Evolutionary conservation across 2,888 invertebrate species (phyloP).

Genomic region (Lepidocyrtinus sp.): DNA sequence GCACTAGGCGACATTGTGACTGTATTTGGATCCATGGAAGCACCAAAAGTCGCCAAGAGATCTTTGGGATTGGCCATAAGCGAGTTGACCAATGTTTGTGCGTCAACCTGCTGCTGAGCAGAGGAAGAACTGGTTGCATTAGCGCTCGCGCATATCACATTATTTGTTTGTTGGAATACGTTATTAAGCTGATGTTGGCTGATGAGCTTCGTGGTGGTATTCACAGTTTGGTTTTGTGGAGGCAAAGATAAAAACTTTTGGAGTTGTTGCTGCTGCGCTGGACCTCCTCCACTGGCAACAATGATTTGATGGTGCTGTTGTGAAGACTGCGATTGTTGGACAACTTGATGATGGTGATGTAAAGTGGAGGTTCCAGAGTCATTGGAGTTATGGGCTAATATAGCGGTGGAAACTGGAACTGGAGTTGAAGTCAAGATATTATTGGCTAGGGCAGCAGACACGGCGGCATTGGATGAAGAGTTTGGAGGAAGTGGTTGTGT

Average conservation of each 20-base stretch:
- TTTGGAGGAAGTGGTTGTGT: conserved; percentile 37
- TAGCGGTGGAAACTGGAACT: conserved; percentile 7
- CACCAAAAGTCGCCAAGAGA: conserved; percentile 31
- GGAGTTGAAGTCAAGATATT: conserved; percentile 36
- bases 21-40: conserved; percentile 32
- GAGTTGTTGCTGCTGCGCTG: conserved; percentile 31
- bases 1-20: neutral
- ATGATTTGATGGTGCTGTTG: conserved; percentile 30
- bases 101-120: conserved; percentile 17
- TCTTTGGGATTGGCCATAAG: conserved; percentile 39
- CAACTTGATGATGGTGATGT: neutral
- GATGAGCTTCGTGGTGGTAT: conserved; percentile 32
- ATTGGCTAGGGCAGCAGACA: conserved; percentile 41
- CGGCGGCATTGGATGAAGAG: conserved; percentile 28
- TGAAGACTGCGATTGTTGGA: conserved; percentile 2
- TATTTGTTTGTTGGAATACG: conserved; percentile 30
- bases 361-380: conserved; percentile 18
- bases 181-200: conserved; percentile 25
- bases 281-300: conserved; percentile 29
- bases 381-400: neutral
- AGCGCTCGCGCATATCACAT: conserved; percentile 30
- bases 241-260: conserved; percentile 32
- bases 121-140: neutral
- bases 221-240: neutral
- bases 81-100: conserved; percentile 37